phyloP scores from a whole-genome alignment of 2,797 vertebrate species.

The Sebastes hubbsi region DNA sequence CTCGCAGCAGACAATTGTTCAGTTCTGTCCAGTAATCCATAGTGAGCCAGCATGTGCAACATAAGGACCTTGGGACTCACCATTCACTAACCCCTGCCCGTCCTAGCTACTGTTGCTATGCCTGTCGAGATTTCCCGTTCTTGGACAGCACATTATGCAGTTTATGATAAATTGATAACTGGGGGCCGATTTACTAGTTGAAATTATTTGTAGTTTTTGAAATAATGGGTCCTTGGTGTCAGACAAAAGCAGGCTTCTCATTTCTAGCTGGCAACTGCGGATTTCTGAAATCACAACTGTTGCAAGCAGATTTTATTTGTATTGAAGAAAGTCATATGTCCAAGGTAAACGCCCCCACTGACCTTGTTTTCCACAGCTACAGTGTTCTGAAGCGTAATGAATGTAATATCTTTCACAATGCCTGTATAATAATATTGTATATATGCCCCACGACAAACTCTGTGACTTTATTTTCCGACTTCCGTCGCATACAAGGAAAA shows the following conservation, averaged over 20 bases:
- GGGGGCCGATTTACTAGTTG: neutral
- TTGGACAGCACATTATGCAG: neutral
- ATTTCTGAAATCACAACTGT: neutral
- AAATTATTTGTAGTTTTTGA: neutral
- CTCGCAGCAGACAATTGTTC: neutral
- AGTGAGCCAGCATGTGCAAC: neutral
- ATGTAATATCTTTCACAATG: neutral
- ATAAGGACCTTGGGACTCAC: neutral
- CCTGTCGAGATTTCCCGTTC: neutral
- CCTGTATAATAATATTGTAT: neutral
- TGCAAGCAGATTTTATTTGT: neutral
- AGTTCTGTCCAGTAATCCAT: neutral
- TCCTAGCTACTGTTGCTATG: neutral
- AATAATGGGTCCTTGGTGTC: neutral
- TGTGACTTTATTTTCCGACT: neutral
- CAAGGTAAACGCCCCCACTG: neutral
- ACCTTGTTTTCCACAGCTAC: neutral
- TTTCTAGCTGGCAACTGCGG: neutral
- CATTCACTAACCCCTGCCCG: neutral
- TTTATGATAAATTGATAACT: neutral
- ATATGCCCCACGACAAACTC: neutral
- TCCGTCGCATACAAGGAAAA: neutral
- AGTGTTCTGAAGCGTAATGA: neutral
- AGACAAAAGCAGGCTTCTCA: neutral
- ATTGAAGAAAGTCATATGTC: neutral